A percentile compares a stretch with the other conserved stretches of the same genome.
Evolutionary conservation across 2,888 invertebrate species (phyloP).

Genomic region (Saturnia pavonia): DNA sequence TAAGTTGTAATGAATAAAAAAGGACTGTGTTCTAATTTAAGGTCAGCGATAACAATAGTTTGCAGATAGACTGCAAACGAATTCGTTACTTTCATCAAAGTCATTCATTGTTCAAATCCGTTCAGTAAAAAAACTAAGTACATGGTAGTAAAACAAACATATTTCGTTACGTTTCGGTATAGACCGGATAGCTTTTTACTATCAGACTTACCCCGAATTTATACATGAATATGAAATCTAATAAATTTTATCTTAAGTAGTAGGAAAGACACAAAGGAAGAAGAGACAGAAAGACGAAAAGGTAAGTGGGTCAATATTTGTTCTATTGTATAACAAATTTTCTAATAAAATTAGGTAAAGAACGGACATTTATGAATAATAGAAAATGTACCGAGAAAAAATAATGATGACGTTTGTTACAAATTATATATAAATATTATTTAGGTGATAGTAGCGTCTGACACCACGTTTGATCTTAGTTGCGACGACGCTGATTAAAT

Average conservation of each 20-base stretch:
- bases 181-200: neutral
- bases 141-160: no score
- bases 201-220: neutral
- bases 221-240: neutral
- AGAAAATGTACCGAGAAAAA: neutral
- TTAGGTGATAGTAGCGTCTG: conserved; percentile 15
- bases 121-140: no score
- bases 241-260: neutral
- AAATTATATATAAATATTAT: neutral
- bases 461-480: conserved; percentile 34
- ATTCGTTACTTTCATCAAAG: no score
- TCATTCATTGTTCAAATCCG: no score
- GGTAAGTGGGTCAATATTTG: neutral
- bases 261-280: neutral
- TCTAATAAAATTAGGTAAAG: no score
- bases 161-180: neutral
- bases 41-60: neutral
- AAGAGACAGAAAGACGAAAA: neutral
- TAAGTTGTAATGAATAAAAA: neutral
- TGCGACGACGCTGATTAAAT: conserved; percentile 38
- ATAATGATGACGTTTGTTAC: neutral
- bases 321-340: neutral
- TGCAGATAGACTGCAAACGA: no score
- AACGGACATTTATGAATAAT: neutral
- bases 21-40: neutral